These are phyloP conservation scores for Sinosuthora webbiana DNA, from an alignment of 2,113 vertebrate genomes.

Conservation along the genomic window DNA sequence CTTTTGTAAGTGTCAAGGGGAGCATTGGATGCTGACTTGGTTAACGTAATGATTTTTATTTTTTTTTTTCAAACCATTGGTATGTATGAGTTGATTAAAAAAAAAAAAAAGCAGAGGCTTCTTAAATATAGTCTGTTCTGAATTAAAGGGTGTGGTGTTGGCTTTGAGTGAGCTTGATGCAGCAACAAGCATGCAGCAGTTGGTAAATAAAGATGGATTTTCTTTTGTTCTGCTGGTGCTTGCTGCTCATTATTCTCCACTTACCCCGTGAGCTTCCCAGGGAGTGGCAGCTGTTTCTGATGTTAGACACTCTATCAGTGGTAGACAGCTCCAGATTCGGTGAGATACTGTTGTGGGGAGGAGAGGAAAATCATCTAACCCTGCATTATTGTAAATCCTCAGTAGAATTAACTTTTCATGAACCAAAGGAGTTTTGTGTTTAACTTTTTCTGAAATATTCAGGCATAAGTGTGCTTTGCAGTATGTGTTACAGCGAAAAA, in stretches of 20 bases:
- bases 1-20: neutral
- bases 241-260: constrained; percentile 87
- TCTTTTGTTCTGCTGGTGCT: constrained; percentile 81
- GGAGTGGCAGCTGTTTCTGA: constrained; percentile 93
- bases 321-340: constrained; percentile 87
- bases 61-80: neutral
- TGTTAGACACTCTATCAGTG: constrained; percentile 93
- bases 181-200: constrained; percentile 80
- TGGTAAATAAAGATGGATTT: constrained; percentile 95
- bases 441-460: constrained; percentile 57
- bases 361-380: constrained; percentile 54
- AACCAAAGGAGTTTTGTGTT: constrained; percentile 55
- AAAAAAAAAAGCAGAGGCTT: neutral
- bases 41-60: constrained; percentile 15
- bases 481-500: neutral
- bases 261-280: constrained; percentile 85
- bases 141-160: constrained; percentile 66
- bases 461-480: neutral
- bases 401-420: constrained; percentile 72
- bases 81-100: constrained; percentile 37
- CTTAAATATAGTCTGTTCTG: constrained; percentile 37
- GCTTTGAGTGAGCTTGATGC: constrained; percentile 71
- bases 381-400: constrained; percentile 61
- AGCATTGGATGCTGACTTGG: neutral
- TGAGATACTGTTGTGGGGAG: constrained; percentile 67